Evolutionary conservation across 2,888 invertebrate species (phyloP).

Genomic region (Pantelozetes paolii): DNA sequence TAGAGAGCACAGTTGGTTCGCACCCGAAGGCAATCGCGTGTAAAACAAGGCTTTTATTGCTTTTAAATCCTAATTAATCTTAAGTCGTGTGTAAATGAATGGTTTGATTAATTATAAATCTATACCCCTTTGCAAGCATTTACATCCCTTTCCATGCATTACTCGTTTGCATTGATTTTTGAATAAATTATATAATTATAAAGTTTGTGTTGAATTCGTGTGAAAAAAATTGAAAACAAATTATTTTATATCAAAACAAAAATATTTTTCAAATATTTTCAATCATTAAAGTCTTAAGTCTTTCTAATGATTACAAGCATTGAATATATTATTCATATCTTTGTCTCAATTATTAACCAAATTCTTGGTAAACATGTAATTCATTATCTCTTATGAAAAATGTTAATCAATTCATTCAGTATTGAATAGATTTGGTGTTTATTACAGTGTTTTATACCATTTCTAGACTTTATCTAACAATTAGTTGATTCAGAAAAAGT

Average conservation of each 20-base stretch:
- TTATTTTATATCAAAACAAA: neutral
- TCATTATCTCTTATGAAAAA: too few species aligned
- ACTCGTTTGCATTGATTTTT: slow-evolving; percentile 7
- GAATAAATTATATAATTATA: neutral
- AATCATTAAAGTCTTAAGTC: too few species aligned
- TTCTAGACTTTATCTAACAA: too few species aligned
- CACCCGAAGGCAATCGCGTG: slow-evolving; percentile 24
- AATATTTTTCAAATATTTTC: too few species aligned
- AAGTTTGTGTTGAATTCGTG: neutral
- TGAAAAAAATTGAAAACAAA: neutral
- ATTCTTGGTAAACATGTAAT: too few species aligned
- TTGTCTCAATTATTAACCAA: too few species aligned
- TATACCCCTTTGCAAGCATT: slow-evolving; percentile 8
- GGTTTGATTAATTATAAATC: slow-evolving; percentile 28
- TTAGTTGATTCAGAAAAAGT: too few species aligned
- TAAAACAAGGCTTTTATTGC: slow-evolving; percentile 19
- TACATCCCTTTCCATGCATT: neutral
- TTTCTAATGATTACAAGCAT: too few species aligned
- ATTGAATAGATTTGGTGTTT: too few species aligned
- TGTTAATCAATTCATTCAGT: too few species aligned
- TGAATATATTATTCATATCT: too few species aligned
- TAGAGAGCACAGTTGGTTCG: neutral
- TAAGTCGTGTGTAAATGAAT: slow-evolving; percentile 31
- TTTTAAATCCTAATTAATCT: neutral
- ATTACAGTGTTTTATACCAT: too few species aligned